phyloP scores from a whole-genome alignment of 2,888 invertebrate species.

The Drosophila diplacantha region DNA sequence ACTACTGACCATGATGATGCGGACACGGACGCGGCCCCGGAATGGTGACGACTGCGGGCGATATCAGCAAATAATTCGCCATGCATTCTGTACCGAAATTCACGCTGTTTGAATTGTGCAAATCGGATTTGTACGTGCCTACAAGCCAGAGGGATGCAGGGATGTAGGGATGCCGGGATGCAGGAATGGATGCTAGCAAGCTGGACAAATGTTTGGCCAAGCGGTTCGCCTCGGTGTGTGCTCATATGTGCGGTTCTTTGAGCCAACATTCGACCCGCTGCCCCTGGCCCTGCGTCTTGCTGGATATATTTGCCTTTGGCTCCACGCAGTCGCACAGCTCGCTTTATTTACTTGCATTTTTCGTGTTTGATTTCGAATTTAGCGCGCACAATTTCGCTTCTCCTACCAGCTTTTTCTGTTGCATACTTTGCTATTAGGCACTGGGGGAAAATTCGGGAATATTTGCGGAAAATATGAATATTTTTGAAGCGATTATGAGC shows the following conservation, averaged over 20 bases:
- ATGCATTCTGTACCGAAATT: slow-evolving; percentile 51
- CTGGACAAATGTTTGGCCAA: slow-evolving; percentile 67
- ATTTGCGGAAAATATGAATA: too few species aligned
- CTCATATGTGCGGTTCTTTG: slow-evolving; percentile 42
- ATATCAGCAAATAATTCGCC: slow-evolving; percentile 59
- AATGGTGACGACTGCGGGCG: slow-evolving; percentile 35
- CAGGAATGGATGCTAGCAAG: slow-evolving; percentile 19
- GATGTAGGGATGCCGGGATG: background rate
- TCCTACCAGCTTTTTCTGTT: slow-evolving; percentile 35
- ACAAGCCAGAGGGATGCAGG: slow-evolving; percentile 11
- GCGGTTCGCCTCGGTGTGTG: slow-evolving; percentile 55
- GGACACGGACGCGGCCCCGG: background rate
- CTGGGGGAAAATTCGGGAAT: background rate
- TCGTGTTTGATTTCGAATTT: slow-evolving; percentile 68
- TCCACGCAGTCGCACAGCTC: slow-evolving; percentile 57
- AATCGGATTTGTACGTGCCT: slow-evolving; percentile 71
- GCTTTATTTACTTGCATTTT: slow-evolving; percentile 61
- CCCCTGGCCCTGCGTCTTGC: slow-evolving; percentile 49
- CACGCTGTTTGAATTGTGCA: slow-evolving; percentile 70
- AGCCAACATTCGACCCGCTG: slow-evolving; percentile 50
- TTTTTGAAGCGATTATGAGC: background rate
- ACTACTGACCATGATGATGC: slow-evolving; percentile 35
- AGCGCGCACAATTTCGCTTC: slow-evolving; percentile 62
- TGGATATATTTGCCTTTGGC: slow-evolving; percentile 64
- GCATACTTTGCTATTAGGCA: slow-evolving; percentile 49